Base-by-base conservation (phyloP, 2,888 invertebrate genomes). In the Chaitophorus viminalis region DNA sequence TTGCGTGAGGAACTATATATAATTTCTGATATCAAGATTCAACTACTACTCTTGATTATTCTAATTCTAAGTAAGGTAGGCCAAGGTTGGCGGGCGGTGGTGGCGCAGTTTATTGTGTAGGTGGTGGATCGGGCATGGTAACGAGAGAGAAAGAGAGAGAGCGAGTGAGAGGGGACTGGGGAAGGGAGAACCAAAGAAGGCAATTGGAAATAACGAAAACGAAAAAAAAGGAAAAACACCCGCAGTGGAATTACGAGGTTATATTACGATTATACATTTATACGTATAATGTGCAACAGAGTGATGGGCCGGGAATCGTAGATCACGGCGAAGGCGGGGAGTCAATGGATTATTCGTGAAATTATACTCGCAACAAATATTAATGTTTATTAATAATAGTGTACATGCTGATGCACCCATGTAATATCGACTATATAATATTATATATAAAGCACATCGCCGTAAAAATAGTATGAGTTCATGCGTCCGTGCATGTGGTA, bases 1-100 rank as follows among this genome's bases (percentile, higher is more conserved):
- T 86, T 79, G 86, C 86, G 86, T 86, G 86, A 86, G 86, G 86
- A 86, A 86, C 70, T 86, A 36, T 78, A n/a, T 72, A 86, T 86
- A 86, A 86, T 86, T 86, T 86, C 54, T 72, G 86, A 86, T 86
- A 86, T 86, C 86, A 79, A 78, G 86, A 86, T 86, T 72, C 72
- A 46, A 86, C 86, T 54, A 86, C 86, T 54, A 31, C 46, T 60
- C 29, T 77, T 86, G 86, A 86, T 86, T 86, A 86, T 86, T 86
- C 86, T 79, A 39, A 79, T 78, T 78, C 54, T 52, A 72, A 78
- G 70, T 78, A 72, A 54, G 31, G 31, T 60, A 60, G 74, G 65
- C 65, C 39, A 68, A 8, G 68, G 74, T 74, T 75, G 78, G 65
- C 11, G 78, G 36, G 33, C 36, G 14, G 5, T 1, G 17, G 52